phyloP scores from a whole-genome alignment of 2,797 vertebrate genomes.

The Tapera naevia region DNA sequence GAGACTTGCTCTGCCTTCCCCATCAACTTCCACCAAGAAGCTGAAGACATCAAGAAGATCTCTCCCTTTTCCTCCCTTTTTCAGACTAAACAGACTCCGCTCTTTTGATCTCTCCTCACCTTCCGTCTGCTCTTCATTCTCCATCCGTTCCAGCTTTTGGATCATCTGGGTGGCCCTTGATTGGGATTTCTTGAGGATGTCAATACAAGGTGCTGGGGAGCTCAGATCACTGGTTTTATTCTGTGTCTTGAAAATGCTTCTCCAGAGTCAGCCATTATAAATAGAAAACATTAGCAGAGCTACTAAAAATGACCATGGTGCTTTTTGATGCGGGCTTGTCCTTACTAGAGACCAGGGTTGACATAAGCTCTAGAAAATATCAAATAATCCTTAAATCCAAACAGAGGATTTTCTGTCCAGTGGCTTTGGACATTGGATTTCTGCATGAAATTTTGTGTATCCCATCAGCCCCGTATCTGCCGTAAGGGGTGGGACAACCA shows the following conservation, averaged over 20 bases:
- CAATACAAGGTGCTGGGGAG: background rate
- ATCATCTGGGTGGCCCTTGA: background rate
- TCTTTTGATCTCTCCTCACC: background rate
- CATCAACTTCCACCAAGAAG: background rate
- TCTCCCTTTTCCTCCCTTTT: background rate
- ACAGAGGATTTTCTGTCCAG: background rate
- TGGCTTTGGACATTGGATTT: background rate
- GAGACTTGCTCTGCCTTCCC: background rate
- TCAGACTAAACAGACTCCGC: background rate
- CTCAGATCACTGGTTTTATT: background rate
- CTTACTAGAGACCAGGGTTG: background rate
- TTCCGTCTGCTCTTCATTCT: background rate
- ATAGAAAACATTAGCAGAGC: background rate
- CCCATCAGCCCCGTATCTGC: rapidly evolving
- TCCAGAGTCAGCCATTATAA: background rate
- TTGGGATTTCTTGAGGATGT: background rate
- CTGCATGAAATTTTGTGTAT: too few relatives aligned
- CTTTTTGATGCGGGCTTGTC: background rate
- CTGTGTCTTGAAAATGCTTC: background rate
- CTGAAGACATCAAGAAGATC: background rate
- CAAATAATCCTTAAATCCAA: background rate
- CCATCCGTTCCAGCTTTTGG: background rate
- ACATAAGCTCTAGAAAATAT: background rate
- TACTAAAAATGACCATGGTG: background rate
- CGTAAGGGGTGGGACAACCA: background rate